phyloP scores from a whole-genome alignment of 2,113 vertebrate genomes.

The Myotis yumanensis region DNA sequence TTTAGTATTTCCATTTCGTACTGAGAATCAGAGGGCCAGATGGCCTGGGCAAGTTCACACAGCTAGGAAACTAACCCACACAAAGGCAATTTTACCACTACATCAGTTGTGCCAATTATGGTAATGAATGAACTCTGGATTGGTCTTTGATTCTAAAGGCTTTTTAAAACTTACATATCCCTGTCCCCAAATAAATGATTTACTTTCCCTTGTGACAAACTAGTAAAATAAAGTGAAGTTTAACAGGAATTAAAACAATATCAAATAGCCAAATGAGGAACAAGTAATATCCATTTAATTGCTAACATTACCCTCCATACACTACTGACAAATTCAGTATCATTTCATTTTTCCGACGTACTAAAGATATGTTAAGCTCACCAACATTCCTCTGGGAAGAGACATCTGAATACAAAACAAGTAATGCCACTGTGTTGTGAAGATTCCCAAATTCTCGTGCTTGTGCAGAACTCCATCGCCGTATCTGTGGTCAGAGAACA shows the following conservation, averaged over 20 bases:
- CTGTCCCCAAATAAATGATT: not conserved
- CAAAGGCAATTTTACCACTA: not conserved
- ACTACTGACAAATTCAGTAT: not conserved
- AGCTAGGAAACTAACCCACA: not conserved
- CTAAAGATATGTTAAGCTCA: conserved; percentile 75
- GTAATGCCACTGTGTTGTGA: conserved; percentile 93
- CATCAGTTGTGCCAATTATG: not conserved
- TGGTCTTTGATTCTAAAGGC: not conserved
- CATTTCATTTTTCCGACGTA: not conserved
- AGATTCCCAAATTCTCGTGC: conserved; percentile 97
- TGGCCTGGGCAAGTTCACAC: not conserved
- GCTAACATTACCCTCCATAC: not conserved
- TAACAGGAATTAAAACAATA: conserved; percentile 39
- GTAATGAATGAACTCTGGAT: not conserved
- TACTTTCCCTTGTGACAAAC: not conserved
- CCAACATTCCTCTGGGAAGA: conserved; percentile 91
- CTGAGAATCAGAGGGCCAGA: not conserved
- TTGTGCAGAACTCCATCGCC: conserved; percentile 97
- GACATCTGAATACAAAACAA: conserved; percentile 94
- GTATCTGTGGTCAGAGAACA: conserved; percentile 87
- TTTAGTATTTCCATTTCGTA: not conserved
- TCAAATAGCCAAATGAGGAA: conserved; percentile 20
- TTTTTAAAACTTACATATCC: not conserved
- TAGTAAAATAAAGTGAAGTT: conserved; percentile 9
- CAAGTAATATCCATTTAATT: not conserved